phyloP scores from a whole-genome alignment of 2,113 vertebrate species.

The Psettodes erumei region DNA sequence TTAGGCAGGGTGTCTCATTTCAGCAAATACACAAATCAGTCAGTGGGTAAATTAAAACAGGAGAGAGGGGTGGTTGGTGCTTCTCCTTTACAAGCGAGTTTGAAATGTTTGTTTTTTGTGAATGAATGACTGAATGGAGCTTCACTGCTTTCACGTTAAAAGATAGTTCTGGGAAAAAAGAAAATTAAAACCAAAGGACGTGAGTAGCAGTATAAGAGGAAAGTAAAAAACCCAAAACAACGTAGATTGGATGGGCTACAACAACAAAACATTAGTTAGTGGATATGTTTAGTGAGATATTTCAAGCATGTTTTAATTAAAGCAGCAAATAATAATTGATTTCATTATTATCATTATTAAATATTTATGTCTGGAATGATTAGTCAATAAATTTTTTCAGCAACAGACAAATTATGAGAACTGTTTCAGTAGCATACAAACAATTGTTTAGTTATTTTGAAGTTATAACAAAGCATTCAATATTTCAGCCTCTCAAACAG shows the following conservation, averaged over 20 bases:
- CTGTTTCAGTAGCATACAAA: neutral
- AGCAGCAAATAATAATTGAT: neutral
- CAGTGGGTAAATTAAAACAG: conserved; percentile 41
- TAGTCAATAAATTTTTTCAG: neutral
- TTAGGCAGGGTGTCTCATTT: conserved; percentile 57
- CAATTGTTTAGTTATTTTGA: neutral
- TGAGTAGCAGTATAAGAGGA: neutral
- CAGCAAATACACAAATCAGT: conserved; percentile 52
- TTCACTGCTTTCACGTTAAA: neutral
- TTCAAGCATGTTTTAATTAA: neutral
- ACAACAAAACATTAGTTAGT: neutral
- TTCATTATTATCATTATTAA: no score
- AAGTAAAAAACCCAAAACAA: no score
- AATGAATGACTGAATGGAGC: no score
- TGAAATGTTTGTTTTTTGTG: conserved; percentile 30
- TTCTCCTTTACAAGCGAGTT: conserved; percentile 22
- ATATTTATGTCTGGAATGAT: no score
- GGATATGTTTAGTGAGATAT: neutral
- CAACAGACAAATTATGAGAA: neutral
- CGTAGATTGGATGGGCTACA: neutral
- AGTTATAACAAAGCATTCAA: neutral
- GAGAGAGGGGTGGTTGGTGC: conserved; percentile 3
- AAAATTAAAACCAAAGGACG: neutral
- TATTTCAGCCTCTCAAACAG: neutral
- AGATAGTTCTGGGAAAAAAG: neutral